A percentile compares a stretch with the other conserved stretches of the same genome.
These are phyloP conservation scores for Apaloderma vittatum DNA, from an alignment of 2,113 vertebrate genomes.

Conservation along the genomic window DNA sequence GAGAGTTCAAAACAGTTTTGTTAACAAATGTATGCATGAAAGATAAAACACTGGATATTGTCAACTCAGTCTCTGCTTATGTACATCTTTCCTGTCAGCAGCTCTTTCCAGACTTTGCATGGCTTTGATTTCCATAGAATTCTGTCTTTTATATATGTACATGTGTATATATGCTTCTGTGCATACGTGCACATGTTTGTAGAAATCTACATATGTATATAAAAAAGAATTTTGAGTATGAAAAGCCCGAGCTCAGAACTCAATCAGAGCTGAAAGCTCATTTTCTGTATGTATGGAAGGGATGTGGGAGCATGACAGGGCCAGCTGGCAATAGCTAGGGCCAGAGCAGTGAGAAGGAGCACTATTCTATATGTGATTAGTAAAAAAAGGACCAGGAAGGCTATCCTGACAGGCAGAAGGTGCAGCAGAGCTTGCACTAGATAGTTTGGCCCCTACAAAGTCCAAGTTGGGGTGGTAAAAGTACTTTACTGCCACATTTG, in stretches of 20 bases:
- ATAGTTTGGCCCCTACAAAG: background rate
- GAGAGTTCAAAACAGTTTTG: background rate
- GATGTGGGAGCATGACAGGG: background rate
- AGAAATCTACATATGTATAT: background rate
- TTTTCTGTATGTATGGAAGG: background rate
- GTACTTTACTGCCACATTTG: background rate
- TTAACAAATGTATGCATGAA: background rate
- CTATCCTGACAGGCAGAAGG: background rate
- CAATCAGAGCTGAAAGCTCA: background rate
- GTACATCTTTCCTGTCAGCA: background rate
- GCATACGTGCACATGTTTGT: background rate
- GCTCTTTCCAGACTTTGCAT: background rate
- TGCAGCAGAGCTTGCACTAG: background rate
- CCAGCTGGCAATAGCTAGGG: background rate
- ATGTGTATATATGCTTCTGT: too few relatives aligned
- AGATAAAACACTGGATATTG: background rate
- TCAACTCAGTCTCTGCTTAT: background rate
- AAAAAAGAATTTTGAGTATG: background rate
- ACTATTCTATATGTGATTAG: background rate
- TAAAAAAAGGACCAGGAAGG: background rate
- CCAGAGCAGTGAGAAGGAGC: accelerated
- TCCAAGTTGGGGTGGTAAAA: background rate
- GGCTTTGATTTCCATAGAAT: background rate
- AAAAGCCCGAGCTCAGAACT: background rate
- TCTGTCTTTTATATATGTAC: background rate